Evolutionary conservation across 2,888 invertebrate genomes (phyloP), one percentile per base, ranked within the genome.

Genomic region (Drosophila algonquin): DNA sequence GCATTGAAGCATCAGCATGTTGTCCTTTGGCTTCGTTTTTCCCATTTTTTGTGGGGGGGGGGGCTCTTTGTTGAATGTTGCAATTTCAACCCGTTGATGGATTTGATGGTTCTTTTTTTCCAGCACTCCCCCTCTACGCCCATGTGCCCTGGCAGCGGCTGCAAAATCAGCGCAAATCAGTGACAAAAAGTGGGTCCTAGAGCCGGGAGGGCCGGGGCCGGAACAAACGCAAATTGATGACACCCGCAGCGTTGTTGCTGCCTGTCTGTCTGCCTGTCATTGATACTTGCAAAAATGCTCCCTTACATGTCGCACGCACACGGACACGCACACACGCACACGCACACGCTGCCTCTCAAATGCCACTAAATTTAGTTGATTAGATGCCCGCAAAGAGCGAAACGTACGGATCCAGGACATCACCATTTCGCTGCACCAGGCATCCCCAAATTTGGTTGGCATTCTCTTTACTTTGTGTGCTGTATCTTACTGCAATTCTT

Each of bases 61-160:
- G 30, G 54, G 55, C 61, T 73, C 61, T 50, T 64, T 73, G 81
- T 77, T 85, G 85, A 85, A 85, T 82, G 83, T 73, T 88, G 83
- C 88, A 86, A 84, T 84, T 88, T 84, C 80, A 84, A 86, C 88
- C 83, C 88, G 88, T 86, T 88, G 88, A 88, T 88, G 88, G 88
- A 84, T 88, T 85, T 87, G 77, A 81, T 81, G 68, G 30, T 54
- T 68, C 50, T 70, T 69, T 68, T 35, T 50, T 68, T 35, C 50
- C 21, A 21, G 47, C 14, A 30, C 54, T 27, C 55, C 24, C 16
- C 55, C 0, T 50, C 10, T 55, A 65, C 68, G 27, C 10, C 10
- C 32, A 35, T 27, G 27, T 8, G 12, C 32, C 30, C 55, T 59
- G 40, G 55, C 62, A 46, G 63, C 62, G 65, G 67, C 60, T 82